A percentile compares a stretch with the other conserved stretches of the same genome.
Conservation (phyloP, 2,113 vertebrate species). For the Cavia aperea region DNA sequence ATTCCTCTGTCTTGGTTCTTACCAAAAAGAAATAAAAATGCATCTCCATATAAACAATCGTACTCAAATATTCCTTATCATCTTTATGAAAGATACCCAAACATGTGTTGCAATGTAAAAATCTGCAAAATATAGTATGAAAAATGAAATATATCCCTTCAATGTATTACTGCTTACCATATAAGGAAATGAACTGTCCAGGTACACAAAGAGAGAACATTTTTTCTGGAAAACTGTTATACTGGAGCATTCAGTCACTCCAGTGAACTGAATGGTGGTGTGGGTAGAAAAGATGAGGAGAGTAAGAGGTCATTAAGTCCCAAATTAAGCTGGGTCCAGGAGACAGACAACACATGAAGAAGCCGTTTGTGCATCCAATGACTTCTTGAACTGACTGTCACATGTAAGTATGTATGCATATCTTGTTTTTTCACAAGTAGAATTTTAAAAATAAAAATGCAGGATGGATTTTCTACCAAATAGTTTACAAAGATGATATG, state of each 20-base stretch:
- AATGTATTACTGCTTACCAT: not conserved
- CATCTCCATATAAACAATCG: not conserved
- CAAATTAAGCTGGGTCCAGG: not conserved
- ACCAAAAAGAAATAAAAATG: not conserved
- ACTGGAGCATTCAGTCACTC: not conserved
- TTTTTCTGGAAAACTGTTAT: not conserved
- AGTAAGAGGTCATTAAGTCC: fast-evolving
- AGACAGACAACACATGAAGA: not conserved
- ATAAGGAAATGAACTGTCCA: not conserved
- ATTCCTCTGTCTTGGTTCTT: not conserved
- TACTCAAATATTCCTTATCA: not conserved
- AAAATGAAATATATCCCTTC: not conserved
- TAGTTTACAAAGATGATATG: not conserved
- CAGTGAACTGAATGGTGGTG: too few relatives aligned
- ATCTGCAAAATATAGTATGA: fast-evolving
- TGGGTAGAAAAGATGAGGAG: fast-evolving
- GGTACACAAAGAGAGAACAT: not conserved
- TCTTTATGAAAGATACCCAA: not conserved
- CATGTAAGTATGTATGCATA: not conserved
- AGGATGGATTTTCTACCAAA: not conserved
- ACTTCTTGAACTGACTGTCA: not conserved
- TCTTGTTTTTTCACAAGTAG: not conserved
- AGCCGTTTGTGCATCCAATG: fast-evolving
- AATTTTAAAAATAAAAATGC: not conserved
- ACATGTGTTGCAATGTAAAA: not conserved